Evolutionary conservation across 2,797 vertebrate species (phyloP), one percentile per base, ranked within the genome.

Genomic region (Tapirus indicus): DNA sequence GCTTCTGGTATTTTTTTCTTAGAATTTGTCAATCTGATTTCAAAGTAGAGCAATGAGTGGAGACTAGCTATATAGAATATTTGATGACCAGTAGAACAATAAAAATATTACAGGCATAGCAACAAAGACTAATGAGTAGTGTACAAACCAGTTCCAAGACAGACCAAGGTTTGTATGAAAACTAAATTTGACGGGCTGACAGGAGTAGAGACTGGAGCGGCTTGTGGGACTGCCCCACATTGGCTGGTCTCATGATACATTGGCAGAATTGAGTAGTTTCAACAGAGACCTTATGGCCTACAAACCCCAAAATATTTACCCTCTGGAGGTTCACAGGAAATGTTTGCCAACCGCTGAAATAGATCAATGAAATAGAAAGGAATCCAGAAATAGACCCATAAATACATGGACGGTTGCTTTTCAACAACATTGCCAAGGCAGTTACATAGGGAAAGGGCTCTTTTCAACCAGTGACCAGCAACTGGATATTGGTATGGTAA

Each of bases 81-180:
- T 29, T 10, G 41, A 18, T 3, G 14, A 23, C 52, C 82, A 9
- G 20, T n/a, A 13, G 29, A 9, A 8, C 58, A 5, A 1, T 11
- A 27, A 56, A n/a, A 14, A 4, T 4, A 25, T n/a, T 1, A 23
- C 4, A 35, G 7, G 6, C 7, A 0, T 3, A 17, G 35, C n/a
- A 12, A 10, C 25, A 44, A 17, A n/a, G 25, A 14, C 27, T 6
- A 44, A 12, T 2, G 74, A 23, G 0, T 18, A 5, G 9, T 25
- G 11, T 35, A 14, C 52, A 27, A 12, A 6, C 32, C 32, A 11
- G 66, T 32, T 8, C 38, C 1, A 9, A 14, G 21, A 38, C 84
- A 20, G 49, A 3, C 16, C 27, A 7, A 1, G 6, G 10, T 23
- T 6, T 3, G 0, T 11, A 3, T 13, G 74, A 47, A 27, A 25